Conservation (phyloP, 2,888 invertebrate genomes). For the Hedychridium roseum region DNA sequence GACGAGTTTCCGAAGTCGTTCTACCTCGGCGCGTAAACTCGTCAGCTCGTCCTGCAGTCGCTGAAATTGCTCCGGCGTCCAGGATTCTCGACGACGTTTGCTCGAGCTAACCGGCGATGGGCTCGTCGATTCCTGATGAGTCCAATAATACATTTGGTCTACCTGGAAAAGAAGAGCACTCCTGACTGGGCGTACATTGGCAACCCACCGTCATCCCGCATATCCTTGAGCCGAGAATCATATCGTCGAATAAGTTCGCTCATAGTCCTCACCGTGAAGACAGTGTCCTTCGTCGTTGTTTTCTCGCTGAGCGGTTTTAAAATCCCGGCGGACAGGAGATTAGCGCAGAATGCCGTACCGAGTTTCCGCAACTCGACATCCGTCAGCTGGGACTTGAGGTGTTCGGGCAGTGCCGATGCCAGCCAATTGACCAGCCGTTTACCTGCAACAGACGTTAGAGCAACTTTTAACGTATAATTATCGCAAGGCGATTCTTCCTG, state of each 20-base stretch:
- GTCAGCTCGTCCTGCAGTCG: constrained; percentile 35
- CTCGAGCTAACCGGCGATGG: constrained; percentile 61
- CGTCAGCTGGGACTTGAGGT: constrained; percentile 70
- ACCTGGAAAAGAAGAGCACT: constrained; percentile 69
- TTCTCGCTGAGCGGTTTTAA: constrained; percentile 81
- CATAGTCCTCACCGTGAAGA: constrained; percentile 47
- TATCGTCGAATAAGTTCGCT: too few species aligned
- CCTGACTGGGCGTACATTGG: not conserved
- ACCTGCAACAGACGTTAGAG: constrained; percentile 69
- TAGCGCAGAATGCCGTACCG: constrained; percentile 85
- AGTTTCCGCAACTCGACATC: constrained; percentile 79
- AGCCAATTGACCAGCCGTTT: constrained; percentile 94
- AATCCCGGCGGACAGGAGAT: constrained; percentile 87
- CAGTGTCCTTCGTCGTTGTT: constrained; percentile 72
- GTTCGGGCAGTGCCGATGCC: constrained; percentile 78
- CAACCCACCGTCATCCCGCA: too few species aligned
- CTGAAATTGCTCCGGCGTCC: constrained; percentile 70
- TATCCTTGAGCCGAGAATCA: too few species aligned
- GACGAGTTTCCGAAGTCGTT: constrained; percentile 29
- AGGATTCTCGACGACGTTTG: constrained; percentile 74
- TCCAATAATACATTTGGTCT: constrained; percentile 91
- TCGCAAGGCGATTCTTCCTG: not conserved
- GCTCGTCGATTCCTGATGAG: constrained; percentile 76
- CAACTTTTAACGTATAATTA: not conserved
- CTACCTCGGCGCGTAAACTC: constrained; percentile 34